A percentile compares a stretch with the other conserved stretches of the same genome.
phyloP scores from a whole-genome alignment of 2,888 invertebrate species.

The Liposcelis brunnea region DNA sequence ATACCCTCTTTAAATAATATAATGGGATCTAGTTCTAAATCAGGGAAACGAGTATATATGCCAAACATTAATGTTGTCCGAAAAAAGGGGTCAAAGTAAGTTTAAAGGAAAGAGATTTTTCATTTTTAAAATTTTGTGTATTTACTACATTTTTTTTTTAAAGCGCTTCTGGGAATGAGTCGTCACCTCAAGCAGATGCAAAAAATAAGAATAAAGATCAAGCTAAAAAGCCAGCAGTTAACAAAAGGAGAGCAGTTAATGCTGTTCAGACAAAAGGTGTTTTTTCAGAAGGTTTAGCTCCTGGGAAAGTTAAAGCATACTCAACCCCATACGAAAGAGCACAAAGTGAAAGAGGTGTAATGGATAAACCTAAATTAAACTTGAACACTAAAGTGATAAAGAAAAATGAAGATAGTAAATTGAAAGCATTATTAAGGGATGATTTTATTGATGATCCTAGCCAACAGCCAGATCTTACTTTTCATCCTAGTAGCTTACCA shows the following conservation, averaged over 20 bases:
- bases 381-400: neutral
- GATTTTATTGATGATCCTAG: constrained; percentile 6
- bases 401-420: constrained; percentile 7
- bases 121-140: no score
- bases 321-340: neutral
- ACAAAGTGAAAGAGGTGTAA: no score
- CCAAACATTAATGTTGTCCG: constrained; percentile 1
- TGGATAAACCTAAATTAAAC: constrained; percentile 6
- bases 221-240: no score
- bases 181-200: no score
- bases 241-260: neutral
- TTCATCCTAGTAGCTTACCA: constrained; percentile 1
- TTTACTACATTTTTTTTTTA: no score
- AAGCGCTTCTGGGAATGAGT: no score
- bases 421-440: constrained; percentile 2
- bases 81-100: constrained; percentile 1
- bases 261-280: neutral
- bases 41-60: neutral
- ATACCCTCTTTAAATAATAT: neutral
- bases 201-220: no score
- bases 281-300: constrained; percentile 4
- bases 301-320: neutral
- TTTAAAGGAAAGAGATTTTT: no score
- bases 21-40: neutral
- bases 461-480: neutral